Base-by-base conservation (phyloP, 2,888 invertebrate species). In the Polietes domitor region DNA sequence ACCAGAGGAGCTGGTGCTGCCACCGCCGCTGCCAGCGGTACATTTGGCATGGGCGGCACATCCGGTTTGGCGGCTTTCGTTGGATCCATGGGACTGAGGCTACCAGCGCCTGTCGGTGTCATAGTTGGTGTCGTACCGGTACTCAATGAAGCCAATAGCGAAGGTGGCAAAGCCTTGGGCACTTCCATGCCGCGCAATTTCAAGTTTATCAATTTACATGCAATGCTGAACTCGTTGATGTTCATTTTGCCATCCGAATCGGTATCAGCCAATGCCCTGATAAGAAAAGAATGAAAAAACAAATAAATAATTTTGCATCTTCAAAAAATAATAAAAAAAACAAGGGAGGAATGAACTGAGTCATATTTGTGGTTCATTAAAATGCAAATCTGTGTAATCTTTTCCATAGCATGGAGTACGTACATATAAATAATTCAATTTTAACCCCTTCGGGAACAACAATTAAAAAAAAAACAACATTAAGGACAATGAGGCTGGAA, bases 241-340 rank as follows among this genome's bases (percentile, higher is more conserved):
- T 99, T 97, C 94, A 99, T 95, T 93, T 97, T 98, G 0, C 99
- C 99, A 93, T 99, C 99, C 17, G 97, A 95, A 92, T 99, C 98
- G 63, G 98, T 96, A 92, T 99, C 99, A 0, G 99, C 97, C 65
- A 99, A 93, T 12, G 94, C 94, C 97, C 98, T 94, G 92, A 75
- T 71, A 80, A 17, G 76, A 82, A 19, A 50, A 41, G 26, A 63
- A 61, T 26, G 0, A 43, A 43, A 68, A 55, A 71, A 53, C 50
- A 55, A 74, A 19, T 58, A 61, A 32, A n/a, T 58, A 65, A 63
- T 63, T 37, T 28, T 53, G 41, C 15, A 55, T 53, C 12, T 50
- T 28, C 53, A 47, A 75, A 47, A 26, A 37, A 37, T 19, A 28
- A 68, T 68, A 5, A 37, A 32, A 19, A 28, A 28, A 68, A 68